These are phyloP conservation scores for Dipodomys spectabilis DNA, from an alignment of 2,113 vertebrate species.

Conservation along the genomic window DNA sequence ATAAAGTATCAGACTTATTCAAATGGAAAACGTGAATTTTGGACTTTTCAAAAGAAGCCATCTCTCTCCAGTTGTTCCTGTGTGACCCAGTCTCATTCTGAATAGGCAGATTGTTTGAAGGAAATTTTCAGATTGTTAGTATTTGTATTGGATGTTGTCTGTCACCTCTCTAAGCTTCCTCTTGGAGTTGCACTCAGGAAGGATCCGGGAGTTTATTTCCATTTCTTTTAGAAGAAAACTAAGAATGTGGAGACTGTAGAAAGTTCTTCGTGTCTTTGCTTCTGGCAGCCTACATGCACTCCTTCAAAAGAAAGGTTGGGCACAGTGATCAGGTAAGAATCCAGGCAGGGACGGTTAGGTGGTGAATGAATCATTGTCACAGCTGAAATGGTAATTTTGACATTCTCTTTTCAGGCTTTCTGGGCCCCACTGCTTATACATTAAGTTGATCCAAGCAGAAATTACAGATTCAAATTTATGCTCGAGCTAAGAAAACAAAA, in stretches of 20 bases:
- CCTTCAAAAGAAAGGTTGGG: not conserved
- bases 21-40: not conserved
- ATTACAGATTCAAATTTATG: slow-evolving; percentile 60
- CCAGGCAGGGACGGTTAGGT: not conserved
- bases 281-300: not conserved
- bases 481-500: not conserved
- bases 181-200: not conserved
- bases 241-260: not conserved
- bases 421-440: not conserved
- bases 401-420: not conserved
- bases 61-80: not conserved
- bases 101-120: not conserved
- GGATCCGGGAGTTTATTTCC: not conserved
- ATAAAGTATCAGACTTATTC: not conserved
- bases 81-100: not conserved
- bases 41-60: not conserved
- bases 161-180: not conserved
- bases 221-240: slow-evolving; percentile 2
- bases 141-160: not conserved
- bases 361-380: not conserved
- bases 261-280: not conserved
- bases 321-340: not conserved
- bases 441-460: slow-evolving; percentile 43
- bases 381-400: slow-evolving; percentile 13
- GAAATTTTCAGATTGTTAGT: not conserved